Conservation (phyloP, 2,888 invertebrate genomes). For the Diarsia mendica region DNA sequence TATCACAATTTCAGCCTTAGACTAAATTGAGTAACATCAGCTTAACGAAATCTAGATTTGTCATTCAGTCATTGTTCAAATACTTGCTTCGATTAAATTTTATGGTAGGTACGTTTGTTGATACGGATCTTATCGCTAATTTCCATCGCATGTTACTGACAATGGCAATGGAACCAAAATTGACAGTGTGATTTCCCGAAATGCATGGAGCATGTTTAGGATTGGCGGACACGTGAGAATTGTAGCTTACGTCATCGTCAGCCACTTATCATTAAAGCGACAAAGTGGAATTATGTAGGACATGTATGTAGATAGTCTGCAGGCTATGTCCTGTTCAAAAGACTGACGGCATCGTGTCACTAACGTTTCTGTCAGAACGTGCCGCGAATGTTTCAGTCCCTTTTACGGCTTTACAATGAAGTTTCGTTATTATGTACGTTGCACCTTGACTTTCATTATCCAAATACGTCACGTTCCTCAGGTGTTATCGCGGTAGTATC, state of each 20-base stretch:
- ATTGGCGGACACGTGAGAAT: slow-evolving; percentile 12
- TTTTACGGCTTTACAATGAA: slow-evolving; percentile 50
- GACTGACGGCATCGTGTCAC: slow-evolving; percentile 43
- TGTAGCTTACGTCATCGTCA: slow-evolving; percentile 38
- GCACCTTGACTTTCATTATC: slow-evolving; percentile 71
- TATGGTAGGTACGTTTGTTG: slow-evolving; percentile 12
- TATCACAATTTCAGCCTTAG: slow-evolving; percentile 24
- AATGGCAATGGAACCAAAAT: slow-evolving; percentile 20
- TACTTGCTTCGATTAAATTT: slow-evolving; percentile 26
- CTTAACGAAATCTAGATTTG: slow-evolving; percentile 33
- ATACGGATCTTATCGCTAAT: slow-evolving; percentile 49
- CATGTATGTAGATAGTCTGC: slow-evolving; percentile 9
- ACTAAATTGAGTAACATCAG: slow-evolving; percentile 35
- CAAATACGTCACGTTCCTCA: slow-evolving; percentile 72
- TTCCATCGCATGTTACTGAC: slow-evolving; percentile 31
- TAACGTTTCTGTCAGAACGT: slow-evolving; percentile 54
- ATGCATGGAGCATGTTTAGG: slow-evolving; percentile 1
- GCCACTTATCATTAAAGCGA: slow-evolving; percentile 23
- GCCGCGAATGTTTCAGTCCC: slow-evolving; percentile 53
- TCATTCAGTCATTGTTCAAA: slow-evolving; percentile 18
- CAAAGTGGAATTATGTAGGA: slow-evolving; percentile 17
- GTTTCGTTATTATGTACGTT: slow-evolving; percentile 58
- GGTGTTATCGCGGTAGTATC: slow-evolving; percentile 67
- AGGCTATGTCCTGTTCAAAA: slow-evolving; percentile 31
- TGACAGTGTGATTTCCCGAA: slow-evolving; percentile 22